Percentiles rank a stretch among this genome's conserved stretches.
Evolutionary conservation across 1,140 invertebrate genomes (phyloP).

Genomic region (Alviniconcha marisindica): DNA sequence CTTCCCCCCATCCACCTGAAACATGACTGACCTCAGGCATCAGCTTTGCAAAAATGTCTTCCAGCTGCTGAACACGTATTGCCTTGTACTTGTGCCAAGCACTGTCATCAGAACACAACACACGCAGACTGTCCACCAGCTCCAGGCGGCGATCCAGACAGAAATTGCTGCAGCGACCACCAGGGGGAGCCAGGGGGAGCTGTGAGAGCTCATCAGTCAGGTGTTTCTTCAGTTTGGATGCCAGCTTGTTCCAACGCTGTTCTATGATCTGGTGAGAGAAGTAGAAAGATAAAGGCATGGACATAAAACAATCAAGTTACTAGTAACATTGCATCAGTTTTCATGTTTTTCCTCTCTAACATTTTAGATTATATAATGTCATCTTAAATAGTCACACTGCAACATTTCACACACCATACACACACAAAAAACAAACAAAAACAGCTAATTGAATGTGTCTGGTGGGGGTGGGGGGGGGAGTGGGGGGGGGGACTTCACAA

Average conservation of each 20-base stretch:
- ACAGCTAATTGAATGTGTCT: no score
- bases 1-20: no score
- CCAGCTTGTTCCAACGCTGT: slow-evolving; percentile 53
- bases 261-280: slow-evolving; percentile 42
- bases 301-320: no score
- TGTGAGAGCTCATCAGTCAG: slow-evolving; percentile 60
- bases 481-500: no score
- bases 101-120: slow-evolving; percentile 63
- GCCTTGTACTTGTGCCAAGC: slow-evolving; percentile 58
- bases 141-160: slow-evolving; percentile 51
- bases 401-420: no score
- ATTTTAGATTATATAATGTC: no score
- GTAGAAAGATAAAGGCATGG: no score
- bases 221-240: slow-evolving; percentile 50
- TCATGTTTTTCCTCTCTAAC: no score
- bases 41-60: slow-evolving; percentile 62
- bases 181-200: slow-evolving; percentile 51
- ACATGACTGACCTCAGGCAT: slow-evolving; percentile 61
- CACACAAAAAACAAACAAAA: no score
- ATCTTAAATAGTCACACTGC: no score
- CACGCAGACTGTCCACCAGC: slow-evolving; percentile 67
- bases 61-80: slow-evolving; percentile 65
- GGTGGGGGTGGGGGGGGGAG: no score
- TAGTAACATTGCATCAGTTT: no score
- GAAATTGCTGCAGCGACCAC: slow-evolving; percentile 18